phyloP scores from a whole-genome alignment of 1,140 invertebrate species.

The Meloidogyne chitwoodi region DNA sequence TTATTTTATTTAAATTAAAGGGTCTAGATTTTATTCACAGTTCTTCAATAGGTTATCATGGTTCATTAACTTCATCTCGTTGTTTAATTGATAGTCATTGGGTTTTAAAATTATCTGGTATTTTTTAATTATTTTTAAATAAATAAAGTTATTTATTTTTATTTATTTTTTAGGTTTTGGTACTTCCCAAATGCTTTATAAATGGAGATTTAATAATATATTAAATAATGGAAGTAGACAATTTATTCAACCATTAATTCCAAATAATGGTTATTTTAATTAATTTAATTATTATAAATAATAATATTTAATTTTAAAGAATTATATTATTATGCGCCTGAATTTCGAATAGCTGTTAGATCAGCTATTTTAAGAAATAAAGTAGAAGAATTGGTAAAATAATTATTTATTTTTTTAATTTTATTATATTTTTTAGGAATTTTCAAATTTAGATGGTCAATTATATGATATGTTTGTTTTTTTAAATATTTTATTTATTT shows the following conservation, averaged over 20 bases:
- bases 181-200: conserved; percentile 41
- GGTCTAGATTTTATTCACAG: conserved; percentile 45
- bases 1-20: conserved; percentile 16
- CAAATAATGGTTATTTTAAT: conserved; percentile 25
- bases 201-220: conserved; percentile 48
- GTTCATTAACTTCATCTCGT: conserved; percentile 38
- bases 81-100: conserved; percentile 47
- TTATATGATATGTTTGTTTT: conserved; percentile 38
- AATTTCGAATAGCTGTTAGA: conserved; percentile 37
- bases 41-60: conserved; percentile 43
- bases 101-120: conserved; percentile 44
- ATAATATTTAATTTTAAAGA: conserved; percentile 30
- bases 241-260: conserved; percentile 30
- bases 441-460: conserved; percentile 42
- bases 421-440: conserved; percentile 21
- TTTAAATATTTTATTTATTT: neutral
- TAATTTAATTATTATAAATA: neutral
- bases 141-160: neutral
- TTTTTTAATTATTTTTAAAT: neutral
- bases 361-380: conserved; percentile 37
- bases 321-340: conserved; percentile 49
- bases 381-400: conserved; percentile 34
- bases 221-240: conserved; percentile 7
- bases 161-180: conserved; percentile 42
- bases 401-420: neutral